Base-by-base conservation (phyloP, 2,888 invertebrate species). In the Dermolepida albohirtum region DNA sequence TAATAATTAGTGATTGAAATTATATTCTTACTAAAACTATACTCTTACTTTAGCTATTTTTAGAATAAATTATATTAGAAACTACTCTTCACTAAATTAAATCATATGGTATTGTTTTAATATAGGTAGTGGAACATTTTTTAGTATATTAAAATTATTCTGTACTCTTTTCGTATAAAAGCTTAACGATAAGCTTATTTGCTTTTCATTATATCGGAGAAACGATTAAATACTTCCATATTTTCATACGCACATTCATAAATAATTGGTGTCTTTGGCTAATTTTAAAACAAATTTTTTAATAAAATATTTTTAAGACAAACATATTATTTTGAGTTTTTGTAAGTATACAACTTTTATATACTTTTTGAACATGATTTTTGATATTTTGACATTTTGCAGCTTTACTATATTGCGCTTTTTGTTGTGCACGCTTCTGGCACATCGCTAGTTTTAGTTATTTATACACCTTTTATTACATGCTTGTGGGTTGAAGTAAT, bases 181-280 rank as follows among this genome's bases (percentile, higher is more conserved):
- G 10, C 22, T 22, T 22, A 22, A 2, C 6, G 6, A 34, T 10
- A 34, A 34, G 16, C 29, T 47, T 47, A n/a, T 6, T 17, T 29
- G 47, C 59, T 62, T 47, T 52, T 22, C 29, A 34, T 47, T 62
- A 47, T n/a, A 47, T 16, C 39, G n/a, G 22, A 62, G 47, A 47
- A 39, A 5, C 34, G 10, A 34, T 34, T 5, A 34, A 34, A 1
- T 34, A 62, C n/a, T 34, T 62, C 17, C 22, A 43, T 22, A 17
- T n/a, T 57, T 57, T 49, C 47, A 62, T 47, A 47, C 59, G 59
- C 59, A 62, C 59, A 62, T 62, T 62, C 47, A 62, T 47, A 62
- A 62, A 62, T 62, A 62, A 64, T 67, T 67, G 67, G 67, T 67
- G 67, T 68, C 68, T 68, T 68, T 68, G 68, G 49, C 64, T 49